Conservation (phyloP, 2,113 vertebrate species). For the Pontoporia blainvillei region DNA sequence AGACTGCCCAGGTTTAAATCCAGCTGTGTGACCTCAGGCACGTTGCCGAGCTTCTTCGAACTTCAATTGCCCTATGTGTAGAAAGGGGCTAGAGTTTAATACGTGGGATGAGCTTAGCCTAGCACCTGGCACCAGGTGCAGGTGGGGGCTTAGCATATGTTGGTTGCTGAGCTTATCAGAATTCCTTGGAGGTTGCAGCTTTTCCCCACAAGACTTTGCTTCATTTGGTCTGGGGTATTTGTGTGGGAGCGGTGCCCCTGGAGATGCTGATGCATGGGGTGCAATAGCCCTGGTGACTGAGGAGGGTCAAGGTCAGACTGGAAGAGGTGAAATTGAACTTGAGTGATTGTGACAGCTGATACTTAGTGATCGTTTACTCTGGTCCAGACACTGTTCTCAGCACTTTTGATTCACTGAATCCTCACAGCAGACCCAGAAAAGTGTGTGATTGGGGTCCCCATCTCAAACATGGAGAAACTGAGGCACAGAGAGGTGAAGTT, state of each 20-base stretch:
- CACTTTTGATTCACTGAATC: not conserved
- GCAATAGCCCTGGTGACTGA: not conserved
- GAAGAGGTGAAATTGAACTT: not conserved
- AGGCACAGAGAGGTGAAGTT: not conserved
- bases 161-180: not conserved
- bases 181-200: not conserved
- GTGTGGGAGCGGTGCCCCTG: not conserved
- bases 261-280: not conserved
- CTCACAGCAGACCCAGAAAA: not conserved
- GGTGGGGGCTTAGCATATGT: rapidly evolving
- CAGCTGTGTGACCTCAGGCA: not conserved
- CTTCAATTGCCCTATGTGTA: not conserved
- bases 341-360: not conserved
- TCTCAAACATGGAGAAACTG: not conserved
- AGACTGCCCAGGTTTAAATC: not conserved
- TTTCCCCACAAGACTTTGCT: not conserved
- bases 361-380: not conserved
- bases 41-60: not conserved
- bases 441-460: not conserved
- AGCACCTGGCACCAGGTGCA: not conserved
- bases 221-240: not conserved
- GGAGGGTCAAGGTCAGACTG: not conserved
- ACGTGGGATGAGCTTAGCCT: not conserved
- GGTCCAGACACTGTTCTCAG: not conserved
- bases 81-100: not conserved